Evolutionary conservation across 2,888 invertebrate species (phyloP).

Genomic region (Campoletis raptor): DNA sequence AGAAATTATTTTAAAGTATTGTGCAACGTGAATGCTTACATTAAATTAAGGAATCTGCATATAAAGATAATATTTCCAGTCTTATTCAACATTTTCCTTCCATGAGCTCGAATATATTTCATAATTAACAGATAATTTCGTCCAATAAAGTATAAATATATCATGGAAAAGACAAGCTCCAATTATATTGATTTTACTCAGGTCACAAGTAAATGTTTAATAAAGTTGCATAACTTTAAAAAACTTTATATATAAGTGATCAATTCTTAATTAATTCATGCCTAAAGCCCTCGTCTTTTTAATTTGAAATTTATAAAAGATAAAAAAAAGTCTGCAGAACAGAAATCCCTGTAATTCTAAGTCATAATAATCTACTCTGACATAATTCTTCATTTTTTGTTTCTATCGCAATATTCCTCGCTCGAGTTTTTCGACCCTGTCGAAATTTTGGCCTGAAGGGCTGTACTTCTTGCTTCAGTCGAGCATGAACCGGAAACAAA

Average conservation of each 20-base stretch:
- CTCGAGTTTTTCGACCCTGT: not conserved
- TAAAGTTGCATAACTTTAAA: not conserved
- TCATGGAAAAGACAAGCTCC: not conserved
- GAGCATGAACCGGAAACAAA: not conserved
- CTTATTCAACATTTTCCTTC: too few relatives aligned
- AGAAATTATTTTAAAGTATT: not conserved
- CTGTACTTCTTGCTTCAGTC: not conserved
- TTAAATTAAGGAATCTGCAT: not conserved
- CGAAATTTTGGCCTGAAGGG: not conserved
- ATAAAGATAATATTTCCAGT: not conserved
- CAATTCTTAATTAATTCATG: not conserved
- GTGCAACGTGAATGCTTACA: not conserved
- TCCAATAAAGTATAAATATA: too few relatives aligned
- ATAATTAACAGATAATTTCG: too few relatives aligned
- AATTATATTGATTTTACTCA: not conserved
- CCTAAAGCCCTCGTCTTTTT: not conserved
- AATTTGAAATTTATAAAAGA: not conserved
- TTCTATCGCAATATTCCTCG: not conserved
- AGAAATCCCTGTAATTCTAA: not conserved
- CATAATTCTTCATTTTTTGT: not conserved
- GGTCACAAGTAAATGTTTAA: not conserved
- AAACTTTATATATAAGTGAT: not conserved
- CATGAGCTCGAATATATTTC: too few relatives aligned
- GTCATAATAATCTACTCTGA: not conserved
- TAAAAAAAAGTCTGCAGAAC: not conserved